These are phyloP conservation scores for Danio tinwini DNA, from an alignment of 2,797 vertebrate genomes.

Conservation along the genomic window DNA sequence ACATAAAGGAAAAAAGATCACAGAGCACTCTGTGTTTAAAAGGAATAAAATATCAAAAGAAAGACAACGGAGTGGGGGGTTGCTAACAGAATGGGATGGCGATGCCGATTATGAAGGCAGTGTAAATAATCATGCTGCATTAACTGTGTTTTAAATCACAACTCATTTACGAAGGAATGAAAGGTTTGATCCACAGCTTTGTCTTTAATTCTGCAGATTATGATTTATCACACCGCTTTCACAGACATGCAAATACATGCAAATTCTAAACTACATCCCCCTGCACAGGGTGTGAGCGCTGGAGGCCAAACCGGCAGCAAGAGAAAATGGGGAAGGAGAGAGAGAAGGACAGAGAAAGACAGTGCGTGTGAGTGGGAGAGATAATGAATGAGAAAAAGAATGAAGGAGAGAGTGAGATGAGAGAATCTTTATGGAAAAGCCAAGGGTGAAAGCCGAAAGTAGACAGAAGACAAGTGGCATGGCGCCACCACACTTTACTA, in stretches of 20 bases:
- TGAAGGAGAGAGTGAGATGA: conserved; percentile 11
- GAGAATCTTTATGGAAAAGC: conserved; percentile 9
- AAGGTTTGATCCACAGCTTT: conserved; percentile 46
- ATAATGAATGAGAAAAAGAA: conserved; percentile 32
- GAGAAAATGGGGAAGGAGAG: conserved; percentile 20
- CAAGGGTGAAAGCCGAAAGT: neutral
- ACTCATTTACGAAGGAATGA: conserved; percentile 46
- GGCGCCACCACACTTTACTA: conserved; percentile 10
- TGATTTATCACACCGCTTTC: conserved; percentile 45
- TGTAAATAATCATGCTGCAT: conserved; percentile 51
- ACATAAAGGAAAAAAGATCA: conserved; percentile 17
- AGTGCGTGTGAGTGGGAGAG: conserved; percentile 21
- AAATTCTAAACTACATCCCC: conserved; percentile 33
- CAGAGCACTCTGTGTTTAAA: conserved; percentile 18
- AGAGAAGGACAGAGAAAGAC: conserved; percentile 24
- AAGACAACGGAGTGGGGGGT: neutral
- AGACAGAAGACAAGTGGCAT: conserved; percentile 21
- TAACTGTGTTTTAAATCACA: conserved; percentile 50
- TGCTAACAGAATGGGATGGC: neutral
- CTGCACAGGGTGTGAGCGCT: neutral
- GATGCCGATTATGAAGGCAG: neutral
- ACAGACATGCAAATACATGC: conserved; percentile 55
- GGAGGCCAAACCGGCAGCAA: neutral
- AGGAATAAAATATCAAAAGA: conserved; percentile 47
- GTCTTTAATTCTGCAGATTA: conserved; percentile 46